Base-by-base conservation (phyloP, 2,888 invertebrate species). In the Tipula helvola region DNA sequence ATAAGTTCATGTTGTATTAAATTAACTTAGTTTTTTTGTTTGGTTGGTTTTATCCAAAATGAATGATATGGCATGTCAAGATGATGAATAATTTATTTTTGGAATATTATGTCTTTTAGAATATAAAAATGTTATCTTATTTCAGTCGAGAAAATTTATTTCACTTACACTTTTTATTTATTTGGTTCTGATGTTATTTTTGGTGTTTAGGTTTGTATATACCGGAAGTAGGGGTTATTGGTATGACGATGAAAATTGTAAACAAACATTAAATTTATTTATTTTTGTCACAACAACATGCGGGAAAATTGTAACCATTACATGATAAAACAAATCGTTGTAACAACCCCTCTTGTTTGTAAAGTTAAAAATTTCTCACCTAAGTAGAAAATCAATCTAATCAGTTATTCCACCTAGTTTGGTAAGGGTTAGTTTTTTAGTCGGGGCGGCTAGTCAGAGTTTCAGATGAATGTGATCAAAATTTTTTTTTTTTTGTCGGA, bases 141-240 rank as follows among this genome's bases (percentile, higher is more conserved):
- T 71, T 71, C 71, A 71, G 71, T 28, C 71, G 12, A 71, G 71
- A 71, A 71, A 71, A 71, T 71, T 71, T 71, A 52, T 52, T 52
- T 52, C 16, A 52, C 52, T 52, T 52, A 52, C 52, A 52, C 7
- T 71, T 28, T 71, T 71, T 71, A 28, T 71, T 28, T 71, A 28
- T 71, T 71, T 71, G 28, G 10, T 71, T 71, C 71, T 71, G 71
- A 28, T 28, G 71, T 71, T 71, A 71, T 71, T 71, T 71, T 28
- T 71, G 3, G 71, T 71, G 71, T 28, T 28, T 71, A 57, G 52
- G 16, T 57, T 71, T 8, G 10, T 28, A 28, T 28, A 71, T 71
- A 71, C 71, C 71, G 71, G 71, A 71, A 71, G 71, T 71, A 71
- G 71, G 71, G 71, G 71, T 71, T 71, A 71, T 71, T 71, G 71